Conservation (phyloP, 2,888 invertebrate species). For the Lordiphosa fenestrarum region DNA sequence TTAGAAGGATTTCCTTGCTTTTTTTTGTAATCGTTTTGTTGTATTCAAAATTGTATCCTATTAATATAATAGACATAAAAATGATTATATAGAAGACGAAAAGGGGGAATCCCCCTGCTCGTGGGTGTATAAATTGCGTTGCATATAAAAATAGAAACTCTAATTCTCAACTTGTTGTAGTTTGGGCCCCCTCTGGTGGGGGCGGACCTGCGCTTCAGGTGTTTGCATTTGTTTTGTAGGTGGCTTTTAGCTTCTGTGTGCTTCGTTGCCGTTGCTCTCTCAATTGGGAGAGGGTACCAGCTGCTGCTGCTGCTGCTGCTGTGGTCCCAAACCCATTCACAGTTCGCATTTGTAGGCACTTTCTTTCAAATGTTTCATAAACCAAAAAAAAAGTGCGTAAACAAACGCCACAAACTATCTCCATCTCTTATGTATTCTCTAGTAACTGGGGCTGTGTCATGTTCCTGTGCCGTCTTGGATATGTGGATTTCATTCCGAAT, state of each 20-base stretch:
- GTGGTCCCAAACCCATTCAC: conserved; percentile 12
- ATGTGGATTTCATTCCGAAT: conserved; percentile 14
- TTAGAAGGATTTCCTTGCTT: conserved; percentile 9
- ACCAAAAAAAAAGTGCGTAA: conserved; percentile 60
- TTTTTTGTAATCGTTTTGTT: conserved; percentile 12
- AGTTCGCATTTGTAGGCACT: conserved; percentile 61
- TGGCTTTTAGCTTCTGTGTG: conserved; percentile 50
- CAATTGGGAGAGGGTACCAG: conserved; percentile 9
- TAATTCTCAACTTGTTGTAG: conserved; percentile 34
- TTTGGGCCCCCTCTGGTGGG: conserved; percentile 7
- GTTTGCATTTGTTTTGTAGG: conserved; percentile 15
- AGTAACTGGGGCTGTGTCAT: conserved; percentile 46
- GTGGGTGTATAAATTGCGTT: conserved; percentile 40
- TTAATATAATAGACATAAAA: conserved; percentile 72
- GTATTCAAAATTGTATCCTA: conserved; percentile 45
- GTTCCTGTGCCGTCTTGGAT: conserved; percentile 5
- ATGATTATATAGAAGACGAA: conserved; percentile 32
- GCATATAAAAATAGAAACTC: conserved; percentile 68
- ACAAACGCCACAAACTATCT: conserved; percentile 21
- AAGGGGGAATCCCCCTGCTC: not conserved
- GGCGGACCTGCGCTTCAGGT: conserved; percentile 14
- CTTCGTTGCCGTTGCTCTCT: conserved; percentile 41
- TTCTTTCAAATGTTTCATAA: conserved; percentile 54
- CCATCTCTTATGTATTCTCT: conserved; percentile 21
- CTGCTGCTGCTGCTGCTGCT: too few relatives aligned